These are phyloP conservation scores for Eira barbara DNA, from an alignment of 2,113 vertebrate genomes.

Conservation along the genomic window DNA sequence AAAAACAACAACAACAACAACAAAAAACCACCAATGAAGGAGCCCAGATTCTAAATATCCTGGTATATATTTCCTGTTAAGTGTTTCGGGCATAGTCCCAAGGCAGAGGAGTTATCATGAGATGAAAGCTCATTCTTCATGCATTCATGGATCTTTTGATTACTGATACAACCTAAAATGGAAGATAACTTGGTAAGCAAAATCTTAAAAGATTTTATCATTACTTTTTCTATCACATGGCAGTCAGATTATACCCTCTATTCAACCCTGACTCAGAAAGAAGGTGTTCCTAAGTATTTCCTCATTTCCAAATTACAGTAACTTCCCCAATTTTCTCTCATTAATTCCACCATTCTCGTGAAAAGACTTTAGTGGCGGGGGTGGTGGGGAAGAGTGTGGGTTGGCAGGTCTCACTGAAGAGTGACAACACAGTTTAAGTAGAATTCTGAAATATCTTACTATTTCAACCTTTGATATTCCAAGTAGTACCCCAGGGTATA, in stretches of 20 bases:
- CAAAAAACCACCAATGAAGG: neutral
- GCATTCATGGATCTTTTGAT: neutral
- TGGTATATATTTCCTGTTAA: neutral
- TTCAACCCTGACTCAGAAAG: neutral
- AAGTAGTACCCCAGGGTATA: neutral
- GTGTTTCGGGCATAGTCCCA: neutral
- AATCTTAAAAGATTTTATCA: neutral
- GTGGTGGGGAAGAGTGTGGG: neutral
- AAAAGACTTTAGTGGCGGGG: neutral
- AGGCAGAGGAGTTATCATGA: neutral
- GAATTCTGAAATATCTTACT: neutral
- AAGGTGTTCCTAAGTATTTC: neutral
- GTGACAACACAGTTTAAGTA: neutral
- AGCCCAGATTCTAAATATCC: neutral
- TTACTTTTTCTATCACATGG: neutral
- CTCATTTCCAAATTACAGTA: neutral
- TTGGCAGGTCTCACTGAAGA: neutral
- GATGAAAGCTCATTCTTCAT: neutral
- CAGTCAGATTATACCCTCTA: neutral
- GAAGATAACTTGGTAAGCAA: neutral
- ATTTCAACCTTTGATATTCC: neutral
- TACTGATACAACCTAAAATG: neutral
- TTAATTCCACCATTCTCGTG: neutral
- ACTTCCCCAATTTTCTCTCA: neutral
- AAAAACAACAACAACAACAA: neutral